phyloP scores from a whole-genome alignment of 2,113 vertebrate genomes.

The Platichthys stellatus region DNA sequence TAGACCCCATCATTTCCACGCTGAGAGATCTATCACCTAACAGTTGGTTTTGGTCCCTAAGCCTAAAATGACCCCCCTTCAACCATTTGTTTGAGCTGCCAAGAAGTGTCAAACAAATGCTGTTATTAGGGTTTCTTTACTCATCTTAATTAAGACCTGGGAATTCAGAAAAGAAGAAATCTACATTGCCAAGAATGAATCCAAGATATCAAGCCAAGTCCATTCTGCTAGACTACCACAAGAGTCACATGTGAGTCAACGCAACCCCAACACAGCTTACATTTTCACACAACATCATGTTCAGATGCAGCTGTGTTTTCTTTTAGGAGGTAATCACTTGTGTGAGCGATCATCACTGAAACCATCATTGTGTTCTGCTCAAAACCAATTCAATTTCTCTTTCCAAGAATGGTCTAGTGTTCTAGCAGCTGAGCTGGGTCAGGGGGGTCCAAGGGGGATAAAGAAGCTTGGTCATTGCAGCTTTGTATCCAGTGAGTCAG shows the following conservation, averaged over 20 bases:
- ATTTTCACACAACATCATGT: slow-evolving; percentile 35
- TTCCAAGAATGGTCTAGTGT: slow-evolving; percentile 75
- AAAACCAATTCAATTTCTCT: slow-evolving; percentile 75
- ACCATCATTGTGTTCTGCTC: slow-evolving; percentile 54
- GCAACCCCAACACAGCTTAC: slow-evolving; percentile 8
- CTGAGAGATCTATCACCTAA: slow-evolving; percentile 72
- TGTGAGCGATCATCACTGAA: slow-evolving; percentile 55
- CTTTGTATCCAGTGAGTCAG: slow-evolving; percentile 74
- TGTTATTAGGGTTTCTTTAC: background rate
- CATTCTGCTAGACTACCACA: slow-evolving; percentile 12
- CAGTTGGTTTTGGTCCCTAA: slow-evolving; percentile 62
- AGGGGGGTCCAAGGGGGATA: slow-evolving; percentile 56
- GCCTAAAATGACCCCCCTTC: slow-evolving; percentile 33
- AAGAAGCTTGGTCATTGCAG: slow-evolving; percentile 72
- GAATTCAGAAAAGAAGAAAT: slow-evolving; percentile 9
- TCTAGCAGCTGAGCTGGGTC: slow-evolving; percentile 73
- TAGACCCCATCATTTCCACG: slow-evolving; percentile 60
- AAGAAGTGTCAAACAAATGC: slow-evolving; percentile 44
- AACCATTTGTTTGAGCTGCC: slow-evolving; percentile 66
- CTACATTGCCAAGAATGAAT: background rate
- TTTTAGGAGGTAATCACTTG: slow-evolving; percentile 51
- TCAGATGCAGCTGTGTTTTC: slow-evolving; percentile 58
- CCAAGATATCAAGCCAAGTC: background rate
- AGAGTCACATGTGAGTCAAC: slow-evolving; percentile 22
- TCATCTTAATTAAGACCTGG: background rate